Evolutionary conservation across 2,113 vertebrate species (phyloP).

Genomic region (Hucho hucho): DNA sequence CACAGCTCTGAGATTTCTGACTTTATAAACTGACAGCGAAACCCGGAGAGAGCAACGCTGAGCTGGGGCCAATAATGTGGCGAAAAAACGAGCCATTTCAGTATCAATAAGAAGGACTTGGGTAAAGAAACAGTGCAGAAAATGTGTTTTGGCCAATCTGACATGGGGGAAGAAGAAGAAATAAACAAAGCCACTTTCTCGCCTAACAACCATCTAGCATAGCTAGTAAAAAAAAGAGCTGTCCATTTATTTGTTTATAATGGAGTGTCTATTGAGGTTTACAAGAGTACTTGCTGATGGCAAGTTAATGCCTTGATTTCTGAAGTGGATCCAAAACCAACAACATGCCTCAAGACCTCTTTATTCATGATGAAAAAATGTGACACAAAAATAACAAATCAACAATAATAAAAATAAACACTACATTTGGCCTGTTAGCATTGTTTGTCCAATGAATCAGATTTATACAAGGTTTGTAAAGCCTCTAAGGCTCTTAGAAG

Average conservation of each 20-base stretch:
- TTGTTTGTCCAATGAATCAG: too few species aligned
- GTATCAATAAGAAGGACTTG: constrained; percentile 8
- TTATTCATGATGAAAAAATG: neutral
- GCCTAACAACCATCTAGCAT: constrained; percentile 13
- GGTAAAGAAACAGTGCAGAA: constrained; percentile 6
- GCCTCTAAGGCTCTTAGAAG: too few species aligned
- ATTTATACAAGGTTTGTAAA: too few species aligned
- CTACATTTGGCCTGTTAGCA: too few species aligned
- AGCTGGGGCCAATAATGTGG: constrained; percentile 29
- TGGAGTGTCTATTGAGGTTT: constrained; percentile 22
- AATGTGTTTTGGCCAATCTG: constrained; percentile 28
- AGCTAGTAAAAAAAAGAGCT: constrained; percentile 9
- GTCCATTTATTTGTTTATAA: constrained; percentile 28
- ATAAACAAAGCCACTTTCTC: constrained; percentile 26
- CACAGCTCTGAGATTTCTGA: constrained; percentile 39
- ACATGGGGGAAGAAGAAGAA: constrained; percentile 15
- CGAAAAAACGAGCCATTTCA: constrained; percentile 20
- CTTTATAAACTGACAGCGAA: constrained; percentile 49
- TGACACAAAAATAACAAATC: neutral
- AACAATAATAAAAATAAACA: neutral
- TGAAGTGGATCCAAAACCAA: constrained; percentile 20
- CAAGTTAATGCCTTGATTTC: constrained; percentile 28
- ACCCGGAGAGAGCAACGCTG: constrained; percentile 31
- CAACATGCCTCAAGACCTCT: neutral
- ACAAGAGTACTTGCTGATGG: neutral